Conservation (phyloP, 2,888 invertebrate species). For the Protophormia terraenovae region DNA sequence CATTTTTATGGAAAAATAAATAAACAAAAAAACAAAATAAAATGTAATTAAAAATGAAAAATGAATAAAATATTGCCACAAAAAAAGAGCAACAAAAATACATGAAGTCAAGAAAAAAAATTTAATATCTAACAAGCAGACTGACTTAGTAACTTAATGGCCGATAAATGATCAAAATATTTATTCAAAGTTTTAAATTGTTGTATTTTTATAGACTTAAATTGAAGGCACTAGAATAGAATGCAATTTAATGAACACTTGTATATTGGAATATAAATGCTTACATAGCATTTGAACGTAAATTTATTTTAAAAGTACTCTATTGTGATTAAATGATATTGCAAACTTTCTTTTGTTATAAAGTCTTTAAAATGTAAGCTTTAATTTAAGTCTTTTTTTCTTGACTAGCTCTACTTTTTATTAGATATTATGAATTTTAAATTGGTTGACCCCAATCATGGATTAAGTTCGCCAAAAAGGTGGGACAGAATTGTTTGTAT, state of each 20-base stretch:
- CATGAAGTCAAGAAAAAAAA: constrained; percentile 15
- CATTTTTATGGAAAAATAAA: constrained; percentile 7
- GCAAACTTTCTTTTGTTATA: too few species aligned
- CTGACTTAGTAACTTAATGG: not conserved
- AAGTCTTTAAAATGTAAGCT: too few species aligned
- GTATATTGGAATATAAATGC: too few species aligned
- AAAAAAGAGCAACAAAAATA: not conserved
- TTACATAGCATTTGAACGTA: too few species aligned
- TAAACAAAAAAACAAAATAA: not conserved
- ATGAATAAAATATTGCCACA: constrained; percentile 29
- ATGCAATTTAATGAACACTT: not conserved
- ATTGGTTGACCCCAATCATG: too few species aligned
- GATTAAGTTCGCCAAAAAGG: too few species aligned
- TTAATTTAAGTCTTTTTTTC: too few species aligned
- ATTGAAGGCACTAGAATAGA: not conserved
- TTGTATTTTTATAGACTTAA: not conserved
- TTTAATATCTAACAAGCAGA: not conserved
- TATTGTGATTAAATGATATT: too few species aligned
- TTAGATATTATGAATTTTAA: too few species aligned
- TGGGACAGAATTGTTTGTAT: too few species aligned
- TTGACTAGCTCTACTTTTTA: too few species aligned
- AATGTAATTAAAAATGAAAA: constrained; percentile 58
- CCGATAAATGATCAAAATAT: constrained; percentile 4
- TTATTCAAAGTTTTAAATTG: not conserved
- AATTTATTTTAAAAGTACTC: too few species aligned